Evolutionary conservation across 2,113 vertebrate species (phyloP).

Genomic region (Rhynchomys soricoides): DNA sequence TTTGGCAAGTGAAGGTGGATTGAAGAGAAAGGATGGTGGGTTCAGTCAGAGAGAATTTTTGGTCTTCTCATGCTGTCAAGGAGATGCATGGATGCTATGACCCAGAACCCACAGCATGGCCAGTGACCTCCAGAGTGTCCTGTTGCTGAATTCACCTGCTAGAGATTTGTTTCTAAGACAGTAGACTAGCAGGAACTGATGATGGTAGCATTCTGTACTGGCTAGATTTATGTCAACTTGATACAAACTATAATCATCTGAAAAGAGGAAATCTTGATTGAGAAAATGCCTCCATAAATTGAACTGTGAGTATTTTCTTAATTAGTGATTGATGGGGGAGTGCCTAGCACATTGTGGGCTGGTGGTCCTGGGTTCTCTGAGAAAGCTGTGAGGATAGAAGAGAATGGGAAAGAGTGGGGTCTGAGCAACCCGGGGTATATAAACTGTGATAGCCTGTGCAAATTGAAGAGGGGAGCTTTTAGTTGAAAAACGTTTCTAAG

Average conservation of each 20-base stretch:
- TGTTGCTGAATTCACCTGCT: neutral
- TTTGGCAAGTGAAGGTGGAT: neutral
- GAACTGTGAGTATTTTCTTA: too few species aligned
- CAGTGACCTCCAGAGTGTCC: neutral
- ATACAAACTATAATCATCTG: neutral
- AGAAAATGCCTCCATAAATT: neutral
- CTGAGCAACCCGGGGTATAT: accelerated
- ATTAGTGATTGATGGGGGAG: neutral
- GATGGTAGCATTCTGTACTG: neutral
- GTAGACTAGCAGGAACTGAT: neutral
- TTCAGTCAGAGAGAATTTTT: neutral
- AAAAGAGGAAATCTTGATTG: neutral
- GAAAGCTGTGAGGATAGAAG: neutral
- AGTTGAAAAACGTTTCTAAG: neutral
- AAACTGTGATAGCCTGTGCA: neutral
- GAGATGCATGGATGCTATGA: accelerated
- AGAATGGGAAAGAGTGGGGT: neutral
- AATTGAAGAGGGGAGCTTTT: neutral
- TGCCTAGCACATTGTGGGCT: neutral
- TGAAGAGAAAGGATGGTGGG: neutral
- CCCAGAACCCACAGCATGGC: neutral
- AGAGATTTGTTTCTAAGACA: neutral
- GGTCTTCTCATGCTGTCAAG: neutral
- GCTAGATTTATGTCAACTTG: neutral
- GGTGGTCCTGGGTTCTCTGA: neutral